phyloP scores from a whole-genome alignment of 2,797 vertebrate species.

The Enteromius fasciolatus region DNA sequence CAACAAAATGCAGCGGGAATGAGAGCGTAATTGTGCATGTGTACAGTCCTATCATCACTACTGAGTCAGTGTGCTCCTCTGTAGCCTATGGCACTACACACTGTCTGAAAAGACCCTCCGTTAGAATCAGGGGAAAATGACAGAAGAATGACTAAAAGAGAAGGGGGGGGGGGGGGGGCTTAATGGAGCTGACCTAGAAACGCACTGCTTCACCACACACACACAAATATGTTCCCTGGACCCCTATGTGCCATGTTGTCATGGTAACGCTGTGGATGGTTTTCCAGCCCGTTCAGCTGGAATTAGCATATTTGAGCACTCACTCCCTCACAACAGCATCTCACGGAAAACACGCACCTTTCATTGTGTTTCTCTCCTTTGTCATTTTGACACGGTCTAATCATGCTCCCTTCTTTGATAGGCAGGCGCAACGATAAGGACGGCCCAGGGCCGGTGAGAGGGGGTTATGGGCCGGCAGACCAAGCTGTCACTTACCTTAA shows the following conservation, averaged over 20 bases:
- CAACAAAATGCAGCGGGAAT: not conserved
- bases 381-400: constrained; percentile 13
- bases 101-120: constrained; percentile 35
- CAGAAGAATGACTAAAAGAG: constrained; percentile 30
- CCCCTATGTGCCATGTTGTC: constrained; percentile 57
- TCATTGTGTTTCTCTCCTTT: constrained; percentile 15
- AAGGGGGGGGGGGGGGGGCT: constrained; percentile 29
- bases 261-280: constrained; percentile 58
- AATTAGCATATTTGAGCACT: constrained; percentile 59
- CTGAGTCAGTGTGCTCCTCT: constrained; percentile 13
- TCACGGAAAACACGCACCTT: constrained; percentile 29
- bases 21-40: constrained; percentile 9
- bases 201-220: constrained; percentile 38
- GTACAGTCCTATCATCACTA: constrained; percentile 25
- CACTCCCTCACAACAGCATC: constrained; percentile 9
- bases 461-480: not conserved
- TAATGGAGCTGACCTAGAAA: constrained; percentile 66
- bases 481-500: not conserved
- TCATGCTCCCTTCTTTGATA: not conserved
- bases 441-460: not conserved
- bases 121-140: constrained; percentile 30
- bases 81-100: constrained; percentile 3
- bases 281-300: constrained; percentile 47
- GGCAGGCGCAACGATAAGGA: not conserved
- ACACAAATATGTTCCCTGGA: constrained; percentile 47